A percentile compares a stretch with the other conserved stretches of the same genome.
Evolutionary conservation across 2,113 vertebrate genomes (phyloP).

Genomic region (Aphyosemion australe): DNA sequence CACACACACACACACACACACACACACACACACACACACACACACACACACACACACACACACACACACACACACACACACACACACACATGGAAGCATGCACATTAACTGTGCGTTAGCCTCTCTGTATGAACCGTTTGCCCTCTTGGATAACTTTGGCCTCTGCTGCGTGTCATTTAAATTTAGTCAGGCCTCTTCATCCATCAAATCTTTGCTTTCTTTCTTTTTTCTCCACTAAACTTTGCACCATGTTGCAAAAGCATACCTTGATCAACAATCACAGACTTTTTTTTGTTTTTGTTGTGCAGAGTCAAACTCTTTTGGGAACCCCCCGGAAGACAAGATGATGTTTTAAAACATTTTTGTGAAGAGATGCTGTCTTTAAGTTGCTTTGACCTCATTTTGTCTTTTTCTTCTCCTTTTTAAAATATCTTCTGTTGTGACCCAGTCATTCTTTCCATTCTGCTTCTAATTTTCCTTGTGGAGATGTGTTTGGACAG

Average conservation of each 20-base stretch:
- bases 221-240: not conserved
- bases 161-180: constrained; percentile 3
- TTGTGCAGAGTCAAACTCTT: too few species aligned
- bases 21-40: too few species aligned
- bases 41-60: too few species aligned
- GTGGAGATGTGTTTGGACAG: constrained; percentile 57
- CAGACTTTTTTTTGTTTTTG: not conserved
- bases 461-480: constrained; percentile 58
- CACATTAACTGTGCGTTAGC: constrained; percentile 32
- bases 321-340: not conserved
- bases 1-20: constrained; percentile 7
- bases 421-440: constrained; percentile 49
- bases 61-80: too few species aligned
- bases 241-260: constrained; percentile 3
- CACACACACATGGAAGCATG: not conserved
- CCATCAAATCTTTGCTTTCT: constrained; percentile 2
- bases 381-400: constrained; percentile 27
- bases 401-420: constrained; percentile 17
- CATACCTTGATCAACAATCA: constrained; percentile 17
- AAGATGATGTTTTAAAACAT: constrained; percentile 13
- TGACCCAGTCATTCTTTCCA: constrained; percentile 63
- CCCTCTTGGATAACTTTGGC: constrained; percentile 22
- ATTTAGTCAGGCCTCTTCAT: constrained; percentile 22
- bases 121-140: constrained; percentile 1
- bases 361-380: constrained; percentile 4